phyloP scores from a whole-genome alignment of 2,797 vertebrate species.

The Pteropus rufus region DNA sequence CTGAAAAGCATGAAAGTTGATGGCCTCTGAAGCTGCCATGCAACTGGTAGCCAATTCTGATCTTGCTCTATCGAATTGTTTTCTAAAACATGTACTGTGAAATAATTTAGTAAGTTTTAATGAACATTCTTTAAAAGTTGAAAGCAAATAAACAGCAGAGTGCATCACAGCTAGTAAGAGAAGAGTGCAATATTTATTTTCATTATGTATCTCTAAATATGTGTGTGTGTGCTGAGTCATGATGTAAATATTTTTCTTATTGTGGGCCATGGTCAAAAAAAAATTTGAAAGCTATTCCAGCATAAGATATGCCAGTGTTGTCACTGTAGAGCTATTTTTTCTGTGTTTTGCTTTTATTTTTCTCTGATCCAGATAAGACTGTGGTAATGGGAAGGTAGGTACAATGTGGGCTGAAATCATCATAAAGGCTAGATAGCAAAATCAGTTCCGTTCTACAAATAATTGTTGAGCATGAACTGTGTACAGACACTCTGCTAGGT shows the following conservation, averaged over 20 bases:
- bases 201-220: background rate
- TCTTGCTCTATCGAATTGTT: background rate
- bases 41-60: background rate
- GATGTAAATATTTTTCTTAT: background rate
- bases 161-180: background rate
- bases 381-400: background rate
- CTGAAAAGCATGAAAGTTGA: background rate
- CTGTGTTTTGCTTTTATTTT: background rate
- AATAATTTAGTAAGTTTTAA: background rate
- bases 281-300: background rate
- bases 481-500: background rate
- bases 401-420: background rate
- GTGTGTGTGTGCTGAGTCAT: background rate
- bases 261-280: background rate
- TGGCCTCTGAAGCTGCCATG: background rate
- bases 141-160: background rate
- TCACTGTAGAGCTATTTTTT: background rate
- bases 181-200: background rate
- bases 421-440: background rate
- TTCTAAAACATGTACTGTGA: background rate
- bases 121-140: background rate
- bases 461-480: background rate
- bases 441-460: background rate
- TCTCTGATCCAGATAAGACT: background rate
- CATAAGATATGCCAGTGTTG: background rate